A percentile compares a stretch with the other conserved stretches of the same genome.
Evolutionary conservation across 2,113 vertebrate genomes (phyloP).

Genomic region (Ailuropoda melanoleuca): DNA sequence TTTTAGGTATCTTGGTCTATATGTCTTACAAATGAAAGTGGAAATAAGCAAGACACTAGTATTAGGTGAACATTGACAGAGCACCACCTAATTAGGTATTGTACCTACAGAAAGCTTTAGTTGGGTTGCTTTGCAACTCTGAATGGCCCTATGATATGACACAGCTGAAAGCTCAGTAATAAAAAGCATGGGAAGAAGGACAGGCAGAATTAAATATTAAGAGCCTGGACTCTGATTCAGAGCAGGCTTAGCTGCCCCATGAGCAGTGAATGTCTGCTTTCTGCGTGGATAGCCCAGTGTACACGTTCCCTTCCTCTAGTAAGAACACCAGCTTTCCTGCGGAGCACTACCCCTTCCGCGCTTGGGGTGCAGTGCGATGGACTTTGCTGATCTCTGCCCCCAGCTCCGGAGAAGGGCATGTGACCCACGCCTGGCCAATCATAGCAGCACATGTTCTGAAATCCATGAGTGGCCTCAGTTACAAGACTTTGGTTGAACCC

Average conservation of each 20-base stretch:
- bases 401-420: background rate
- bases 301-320: background rate
- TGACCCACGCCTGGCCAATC: background rate
- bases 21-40: background rate
- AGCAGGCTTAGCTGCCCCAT: background rate
- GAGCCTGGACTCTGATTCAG: background rate
- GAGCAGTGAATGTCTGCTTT: background rate
- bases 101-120: background rate
- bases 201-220: background rate
- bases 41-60: background rate
- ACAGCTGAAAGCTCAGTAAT: background rate
- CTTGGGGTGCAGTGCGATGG: background rate
- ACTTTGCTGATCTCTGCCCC: background rate
- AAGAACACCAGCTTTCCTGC: background rate
- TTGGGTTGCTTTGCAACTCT: background rate
- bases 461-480: background rate
- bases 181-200: background rate
- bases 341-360: background rate
- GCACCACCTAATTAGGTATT: background rate
- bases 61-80: background rate
- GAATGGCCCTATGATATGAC: background rate
- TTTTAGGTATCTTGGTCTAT: background rate
- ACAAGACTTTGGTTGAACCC: background rate
- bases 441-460: background rate
- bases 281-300: fast-evolving